Conservation (phyloP, 2,797 vertebrate genomes). For the Erpetoichthys calabaricus region DNA sequence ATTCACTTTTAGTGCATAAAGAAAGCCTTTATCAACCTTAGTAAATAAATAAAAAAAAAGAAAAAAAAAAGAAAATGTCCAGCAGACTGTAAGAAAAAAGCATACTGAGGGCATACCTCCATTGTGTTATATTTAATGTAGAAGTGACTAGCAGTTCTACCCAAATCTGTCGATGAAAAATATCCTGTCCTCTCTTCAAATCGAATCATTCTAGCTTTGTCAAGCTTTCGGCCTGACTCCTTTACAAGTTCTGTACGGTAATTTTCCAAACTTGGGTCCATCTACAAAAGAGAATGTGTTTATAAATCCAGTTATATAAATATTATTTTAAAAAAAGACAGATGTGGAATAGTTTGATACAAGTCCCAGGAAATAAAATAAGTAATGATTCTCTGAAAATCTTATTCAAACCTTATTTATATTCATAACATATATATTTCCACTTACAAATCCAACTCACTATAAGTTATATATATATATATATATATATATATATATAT, state of each 20-base stretch:
- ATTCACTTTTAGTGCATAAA: no score
- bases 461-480: no score
- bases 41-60: conserved; percentile 10
- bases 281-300: conserved; percentile 39
- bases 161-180: conserved; percentile 87
- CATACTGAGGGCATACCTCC: conserved; percentile 55
- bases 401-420: no score
- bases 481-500: no score
- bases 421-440: no score
- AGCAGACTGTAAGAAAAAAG: conserved; percentile 2
- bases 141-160: conserved; percentile 90
- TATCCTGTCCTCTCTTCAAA: conserved; percentile 92
- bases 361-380: no score
- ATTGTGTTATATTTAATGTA: conserved; percentile 97
- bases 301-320: neutral
- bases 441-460: no score
- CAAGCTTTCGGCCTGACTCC: conserved; percentile 78
- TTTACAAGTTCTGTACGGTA: conserved; percentile 80
- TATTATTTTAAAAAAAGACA: neutral
- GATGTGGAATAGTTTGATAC: no score
- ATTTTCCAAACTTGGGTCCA: conserved; percentile 75
- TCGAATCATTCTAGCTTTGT: conserved; percentile 91
- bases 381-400: no score
- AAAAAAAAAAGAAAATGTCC: conserved; percentile 3
- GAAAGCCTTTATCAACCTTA: no score